Conservation (phyloP, 2,113 vertebrate species). For the Holacanthus passer region DNA sequence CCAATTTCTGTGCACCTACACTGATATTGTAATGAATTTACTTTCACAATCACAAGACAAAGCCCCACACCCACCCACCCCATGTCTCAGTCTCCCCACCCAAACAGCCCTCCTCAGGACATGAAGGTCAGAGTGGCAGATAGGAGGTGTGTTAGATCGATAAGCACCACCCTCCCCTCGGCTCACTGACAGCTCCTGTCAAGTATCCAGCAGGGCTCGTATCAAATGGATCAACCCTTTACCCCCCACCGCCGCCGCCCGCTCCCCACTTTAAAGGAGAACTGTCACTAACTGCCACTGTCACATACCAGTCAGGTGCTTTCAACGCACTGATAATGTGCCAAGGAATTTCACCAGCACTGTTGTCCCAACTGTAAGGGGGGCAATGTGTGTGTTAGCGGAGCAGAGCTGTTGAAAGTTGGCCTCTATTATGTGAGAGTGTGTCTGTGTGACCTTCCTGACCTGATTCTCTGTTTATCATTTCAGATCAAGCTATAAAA, state of each 20-base stretch:
- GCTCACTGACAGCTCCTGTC: constrained; percentile 83
- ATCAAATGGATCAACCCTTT: constrained; percentile 76
- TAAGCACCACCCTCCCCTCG: constrained; percentile 84
- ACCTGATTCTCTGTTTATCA: constrained; percentile 61
- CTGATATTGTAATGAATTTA: constrained; percentile 13
- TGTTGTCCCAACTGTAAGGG: constrained; percentile 74
- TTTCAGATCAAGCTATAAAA: constrained; percentile 45
- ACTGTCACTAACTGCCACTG: constrained; percentile 81
- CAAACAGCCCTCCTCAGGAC: constrained; percentile 64
- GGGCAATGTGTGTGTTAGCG: constrained; percentile 47
- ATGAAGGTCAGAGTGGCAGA: constrained; percentile 89
- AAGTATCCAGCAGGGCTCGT: constrained; percentile 75
- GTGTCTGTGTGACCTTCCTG: constrained; percentile 42
- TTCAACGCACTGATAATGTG: constrained; percentile 81
- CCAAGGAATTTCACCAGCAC: constrained; percentile 74
- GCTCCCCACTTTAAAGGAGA: constrained; percentile 72
- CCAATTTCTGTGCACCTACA: not conserved
- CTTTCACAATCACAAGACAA: constrained; percentile 15
- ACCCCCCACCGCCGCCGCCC: not conserved
- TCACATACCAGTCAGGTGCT: constrained; percentile 85
- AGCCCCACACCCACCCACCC: not conserved
- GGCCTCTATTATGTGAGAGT: constrained; percentile 22
- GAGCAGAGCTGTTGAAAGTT: constrained; percentile 66
- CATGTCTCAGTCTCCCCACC: constrained; percentile 35
- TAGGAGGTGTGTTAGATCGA: constrained; percentile 84